Conservation (phyloP, 2,113 vertebrate genomes). For the Riparia riparia region DNA sequence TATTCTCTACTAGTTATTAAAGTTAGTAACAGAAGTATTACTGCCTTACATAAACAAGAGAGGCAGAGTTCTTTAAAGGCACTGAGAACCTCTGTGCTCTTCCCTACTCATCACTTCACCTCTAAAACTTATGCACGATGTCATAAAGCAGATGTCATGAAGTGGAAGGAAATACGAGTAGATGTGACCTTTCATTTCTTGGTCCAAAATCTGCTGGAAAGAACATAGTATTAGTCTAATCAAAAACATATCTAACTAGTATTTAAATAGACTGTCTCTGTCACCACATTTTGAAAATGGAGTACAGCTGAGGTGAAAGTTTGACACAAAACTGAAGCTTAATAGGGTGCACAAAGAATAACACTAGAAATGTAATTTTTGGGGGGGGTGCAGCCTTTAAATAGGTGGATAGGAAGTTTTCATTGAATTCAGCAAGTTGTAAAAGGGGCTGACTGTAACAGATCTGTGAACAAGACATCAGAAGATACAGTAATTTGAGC, state of each 20-base stretch:
- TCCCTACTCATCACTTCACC: neutral
- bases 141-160: neutral
- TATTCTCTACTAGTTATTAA: neutral
- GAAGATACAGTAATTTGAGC: neutral
- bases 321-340: neutral
- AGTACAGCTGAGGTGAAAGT: neutral
- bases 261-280: neutral
- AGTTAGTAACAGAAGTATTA: neutral
- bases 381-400: neutral
- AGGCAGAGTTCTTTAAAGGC: neutral
- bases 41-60: neutral
- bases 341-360: neutral
- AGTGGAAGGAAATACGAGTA: neutral
- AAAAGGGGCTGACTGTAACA: neutral
- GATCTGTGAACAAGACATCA: neutral
- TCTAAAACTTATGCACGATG: neutral
- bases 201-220: neutral
- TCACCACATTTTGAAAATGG: neutral
- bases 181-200: neutral
- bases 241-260: neutral
- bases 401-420: neutral
- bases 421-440: neutral
- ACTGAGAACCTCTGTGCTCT: neutral
- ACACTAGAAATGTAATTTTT: neutral
- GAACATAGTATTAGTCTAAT: neutral